A percentile compares a stretch with the other conserved stretches of the same genome.
Evolutionary conservation across 2,888 invertebrate species (phyloP).

Genomic region (Synanthedon formicaeformis): DNA sequence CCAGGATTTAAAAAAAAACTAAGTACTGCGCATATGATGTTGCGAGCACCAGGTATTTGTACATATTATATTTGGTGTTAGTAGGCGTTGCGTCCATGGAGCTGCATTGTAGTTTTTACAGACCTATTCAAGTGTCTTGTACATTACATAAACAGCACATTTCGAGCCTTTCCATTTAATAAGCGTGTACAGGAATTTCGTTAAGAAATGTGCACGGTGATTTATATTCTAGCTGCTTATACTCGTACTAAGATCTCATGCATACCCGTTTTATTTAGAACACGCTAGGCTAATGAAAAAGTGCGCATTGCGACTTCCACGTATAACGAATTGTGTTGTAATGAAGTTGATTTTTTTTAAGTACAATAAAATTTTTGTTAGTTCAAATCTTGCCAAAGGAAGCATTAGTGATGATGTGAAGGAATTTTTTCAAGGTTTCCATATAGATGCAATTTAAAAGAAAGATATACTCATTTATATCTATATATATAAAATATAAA

Average conservation of each 20-base stretch:
- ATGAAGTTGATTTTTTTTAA: too few species aligned
- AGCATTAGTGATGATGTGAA: too few species aligned
- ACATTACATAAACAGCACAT: slow-evolving; percentile 10
- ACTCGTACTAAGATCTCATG: background rate
- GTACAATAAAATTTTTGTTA: too few species aligned
- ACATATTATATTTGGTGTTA: background rate
- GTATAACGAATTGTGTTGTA: too few species aligned
- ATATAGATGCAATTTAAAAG: too few species aligned
- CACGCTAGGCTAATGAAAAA: background rate
- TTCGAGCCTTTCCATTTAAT: slow-evolving; percentile 7
- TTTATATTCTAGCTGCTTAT: background rate
- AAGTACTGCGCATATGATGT: too few species aligned
- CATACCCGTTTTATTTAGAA: background rate
- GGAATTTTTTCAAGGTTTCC: too few species aligned
- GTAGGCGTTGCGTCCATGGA: slow-evolving; percentile 6
- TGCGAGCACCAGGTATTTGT: background rate
- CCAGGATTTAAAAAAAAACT: too few species aligned
- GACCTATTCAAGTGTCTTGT: slow-evolving; percentile 12
- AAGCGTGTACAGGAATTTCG: background rate
- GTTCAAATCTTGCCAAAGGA: too few species aligned
- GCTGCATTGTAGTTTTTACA: slow-evolving; percentile 11
- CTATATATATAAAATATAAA: too few species aligned
- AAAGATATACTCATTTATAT: too few species aligned
- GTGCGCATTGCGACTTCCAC: background rate
- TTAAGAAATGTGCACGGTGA: background rate